Conservation (phyloP, 2,888 invertebrate species). For the Amphimallon solstitiale region DNA sequence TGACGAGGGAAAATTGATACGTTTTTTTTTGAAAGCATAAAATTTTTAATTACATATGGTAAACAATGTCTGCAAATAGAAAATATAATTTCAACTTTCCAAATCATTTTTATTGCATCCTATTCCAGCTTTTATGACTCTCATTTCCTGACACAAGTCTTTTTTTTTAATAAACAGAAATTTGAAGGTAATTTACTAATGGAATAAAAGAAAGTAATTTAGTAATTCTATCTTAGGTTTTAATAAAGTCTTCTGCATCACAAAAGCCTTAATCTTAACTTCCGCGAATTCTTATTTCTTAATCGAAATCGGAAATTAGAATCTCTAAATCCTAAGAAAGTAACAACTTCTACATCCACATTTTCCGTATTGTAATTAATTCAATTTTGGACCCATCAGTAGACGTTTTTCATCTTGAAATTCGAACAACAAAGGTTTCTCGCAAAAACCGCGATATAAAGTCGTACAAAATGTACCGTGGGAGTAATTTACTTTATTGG, state of each 20-base stretch:
- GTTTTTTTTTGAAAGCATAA: too few species aligned
- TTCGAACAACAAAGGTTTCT: neutral
- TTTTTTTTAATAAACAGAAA: too few species aligned
- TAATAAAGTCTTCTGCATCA: neutral
- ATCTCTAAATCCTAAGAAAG: too few species aligned
- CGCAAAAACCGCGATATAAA: neutral
- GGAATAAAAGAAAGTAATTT: too few species aligned
- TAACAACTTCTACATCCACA: neutral
- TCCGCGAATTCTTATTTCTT: too few species aligned
- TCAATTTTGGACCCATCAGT: neutral
- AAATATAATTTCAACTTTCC: neutral
- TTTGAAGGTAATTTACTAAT: too few species aligned
- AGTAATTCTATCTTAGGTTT: neutral
- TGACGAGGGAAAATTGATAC: too few species aligned
- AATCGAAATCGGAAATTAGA: too few species aligned
- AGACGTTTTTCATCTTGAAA: neutral
- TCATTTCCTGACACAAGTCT: too few species aligned
- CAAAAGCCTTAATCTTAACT: neutral
- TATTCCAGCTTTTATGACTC: too few species aligned
- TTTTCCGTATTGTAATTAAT: neutral
- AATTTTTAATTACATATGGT: too few species aligned
- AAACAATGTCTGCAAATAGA: too few species aligned
- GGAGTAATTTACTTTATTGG: conserved; percentile 26
- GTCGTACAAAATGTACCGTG: neutral
- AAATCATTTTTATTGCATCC: conserved; percentile 6